Percentiles rank a stretch among this genome's conserved stretches.
phyloP scores from a whole-genome alignment of 2,888 invertebrate genomes.

The Lasioglossum villosulum region DNA sequence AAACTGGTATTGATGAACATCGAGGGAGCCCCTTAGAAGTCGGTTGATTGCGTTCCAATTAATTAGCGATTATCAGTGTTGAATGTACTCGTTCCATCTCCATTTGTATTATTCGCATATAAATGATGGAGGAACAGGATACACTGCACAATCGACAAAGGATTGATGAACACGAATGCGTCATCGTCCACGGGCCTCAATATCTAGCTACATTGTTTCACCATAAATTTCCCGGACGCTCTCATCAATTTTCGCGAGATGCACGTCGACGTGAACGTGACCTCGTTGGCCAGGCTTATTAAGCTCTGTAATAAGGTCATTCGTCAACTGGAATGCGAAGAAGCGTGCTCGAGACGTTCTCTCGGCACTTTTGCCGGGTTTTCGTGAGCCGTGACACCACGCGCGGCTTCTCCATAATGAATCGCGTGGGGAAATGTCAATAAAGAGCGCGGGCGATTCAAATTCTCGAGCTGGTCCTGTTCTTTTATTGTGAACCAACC shows the following conservation, averaged over 20 bases:
- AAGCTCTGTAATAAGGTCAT: constrained; percentile 62
- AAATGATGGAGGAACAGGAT: background rate
- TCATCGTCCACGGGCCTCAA: background rate
- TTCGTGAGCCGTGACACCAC: background rate
- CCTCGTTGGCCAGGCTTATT: constrained; percentile 61
- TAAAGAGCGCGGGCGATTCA: background rate
- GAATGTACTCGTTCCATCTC: background rate
- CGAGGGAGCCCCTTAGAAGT: background rate
- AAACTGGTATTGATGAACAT: background rate
- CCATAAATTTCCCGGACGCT: constrained; percentile 25
- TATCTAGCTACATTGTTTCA: background rate
- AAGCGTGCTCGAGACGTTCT: constrained; percentile 49
- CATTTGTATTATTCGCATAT: background rate
- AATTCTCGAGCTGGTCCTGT: background rate
- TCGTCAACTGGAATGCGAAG: constrained; percentile 42
- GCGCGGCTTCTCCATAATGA: background rate
- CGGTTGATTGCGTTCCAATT: background rate
- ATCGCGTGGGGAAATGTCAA: constrained; percentile 33
- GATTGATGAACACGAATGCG: constrained; percentile 5
- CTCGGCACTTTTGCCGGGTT: background rate
- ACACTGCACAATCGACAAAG: background rate
- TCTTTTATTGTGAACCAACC: background rate
- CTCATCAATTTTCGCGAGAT: constrained; percentile 12
- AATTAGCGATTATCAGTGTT: background rate
- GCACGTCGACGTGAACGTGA: constrained; percentile 51